Conservation (phyloP, 2,888 invertebrate species). For the Chalcis sispes region DNA sequence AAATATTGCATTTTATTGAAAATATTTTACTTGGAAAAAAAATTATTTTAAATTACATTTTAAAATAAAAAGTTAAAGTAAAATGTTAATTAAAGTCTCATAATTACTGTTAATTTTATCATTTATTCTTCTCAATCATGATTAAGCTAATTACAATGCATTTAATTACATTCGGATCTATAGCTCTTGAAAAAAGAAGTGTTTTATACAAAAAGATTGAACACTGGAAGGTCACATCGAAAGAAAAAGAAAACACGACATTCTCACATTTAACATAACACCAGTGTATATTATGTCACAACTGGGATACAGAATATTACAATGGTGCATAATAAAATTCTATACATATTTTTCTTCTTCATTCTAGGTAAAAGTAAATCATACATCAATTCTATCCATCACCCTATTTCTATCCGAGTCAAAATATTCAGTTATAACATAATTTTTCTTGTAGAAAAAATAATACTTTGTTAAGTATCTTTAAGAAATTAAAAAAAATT, state of each 20-base stretch:
- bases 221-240: constrained; percentile 45
- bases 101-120: constrained; percentile 45
- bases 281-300: constrained; percentile 76
- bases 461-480: neutral
- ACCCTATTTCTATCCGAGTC: constrained; percentile 68
- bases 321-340: constrained; percentile 76
- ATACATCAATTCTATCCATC: constrained; percentile 70
- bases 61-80: constrained; percentile 17
- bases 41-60: neutral
- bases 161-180: constrained; percentile 48
- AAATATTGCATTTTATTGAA: too few relatives aligned
- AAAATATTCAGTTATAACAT: constrained; percentile 56
- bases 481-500: constrained; percentile 24
- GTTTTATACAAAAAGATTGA: constrained; percentile 41
- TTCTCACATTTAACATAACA: constrained; percentile 76
- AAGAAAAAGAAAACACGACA: constrained; percentile 63
- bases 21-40: constrained; percentile 1
- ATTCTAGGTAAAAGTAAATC: constrained; percentile 74
- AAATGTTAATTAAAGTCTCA: constrained; percentile 4
- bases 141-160: constrained; percentile 53
- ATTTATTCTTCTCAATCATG: constrained; percentile 50
- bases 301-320: constrained; percentile 76
- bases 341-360: constrained; percentile 75
- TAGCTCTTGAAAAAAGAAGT: constrained; percentile 32
- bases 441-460: constrained; percentile 14